These are phyloP conservation scores for Aphelocoma coerulescens DNA, from an alignment of 2,113 vertebrate species.

Conservation along the genomic window DNA sequence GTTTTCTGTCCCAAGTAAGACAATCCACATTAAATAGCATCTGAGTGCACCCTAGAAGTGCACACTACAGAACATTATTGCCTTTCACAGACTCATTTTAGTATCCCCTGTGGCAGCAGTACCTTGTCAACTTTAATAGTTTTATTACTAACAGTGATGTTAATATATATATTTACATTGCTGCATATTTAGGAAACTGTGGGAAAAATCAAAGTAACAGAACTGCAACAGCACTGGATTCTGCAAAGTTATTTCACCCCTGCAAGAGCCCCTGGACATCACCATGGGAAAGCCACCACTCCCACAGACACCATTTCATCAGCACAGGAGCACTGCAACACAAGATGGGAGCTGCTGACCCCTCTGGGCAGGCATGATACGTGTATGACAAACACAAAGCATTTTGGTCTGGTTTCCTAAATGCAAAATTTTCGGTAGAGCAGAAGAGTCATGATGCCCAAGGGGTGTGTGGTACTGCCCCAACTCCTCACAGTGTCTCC, in stretches of 20 bases:
- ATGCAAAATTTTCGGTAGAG: not conserved
- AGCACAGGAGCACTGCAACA: fast-evolving
- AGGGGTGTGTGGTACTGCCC: not conserved
- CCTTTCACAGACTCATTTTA: not conserved
- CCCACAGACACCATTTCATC: not conserved
- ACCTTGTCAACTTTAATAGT: not conserved
- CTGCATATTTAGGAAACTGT: not conserved
- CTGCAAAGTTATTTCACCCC: not conserved
- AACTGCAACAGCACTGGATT: not conserved
- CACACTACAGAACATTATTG: not conserved
- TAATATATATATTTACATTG: not conserved
- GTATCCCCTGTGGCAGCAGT: not conserved
- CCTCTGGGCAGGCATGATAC: not conserved
- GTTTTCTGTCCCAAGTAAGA: not conserved
- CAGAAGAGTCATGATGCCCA: fast-evolving
- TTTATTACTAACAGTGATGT: not conserved
- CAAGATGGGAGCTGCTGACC: not conserved
- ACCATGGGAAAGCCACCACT: not conserved
- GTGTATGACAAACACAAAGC: not conserved
- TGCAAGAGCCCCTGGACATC: not conserved
- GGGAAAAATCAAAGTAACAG: not conserved
- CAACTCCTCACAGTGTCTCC: not conserved
- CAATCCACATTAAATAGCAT: not conserved
- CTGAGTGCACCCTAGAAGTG: not conserved
- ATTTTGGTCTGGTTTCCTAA: not conserved